A percentile compares a stretch with the other conserved stretches of the same genome.
These are phyloP conservation scores for Phoxinus phoxinus DNA, from an alignment of 2,113 vertebrate species.

Conservation along the genomic window DNA sequence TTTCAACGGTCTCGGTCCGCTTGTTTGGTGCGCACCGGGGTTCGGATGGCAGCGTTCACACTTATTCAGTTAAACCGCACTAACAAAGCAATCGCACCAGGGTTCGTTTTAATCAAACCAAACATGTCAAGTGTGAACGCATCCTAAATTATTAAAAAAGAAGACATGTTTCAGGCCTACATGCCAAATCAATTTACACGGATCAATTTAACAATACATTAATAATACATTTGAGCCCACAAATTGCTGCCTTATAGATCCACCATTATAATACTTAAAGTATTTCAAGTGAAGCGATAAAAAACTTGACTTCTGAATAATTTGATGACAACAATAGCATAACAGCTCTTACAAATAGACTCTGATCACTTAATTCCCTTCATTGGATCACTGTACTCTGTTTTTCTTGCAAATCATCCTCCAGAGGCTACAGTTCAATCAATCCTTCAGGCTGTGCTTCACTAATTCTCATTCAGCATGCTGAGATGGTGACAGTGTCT, in stretches of 20 bases:
- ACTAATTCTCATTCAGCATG: slow-evolving; percentile 19
- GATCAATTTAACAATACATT: not conserved
- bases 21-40: too few relatives aligned
- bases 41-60: too few relatives aligned
- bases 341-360: slow-evolving; percentile 55
- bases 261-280: not conserved
- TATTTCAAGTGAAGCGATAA: not conserved
- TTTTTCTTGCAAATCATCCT: slow-evolving; percentile 28
- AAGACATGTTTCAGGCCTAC: too few relatives aligned
- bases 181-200: not conserved
- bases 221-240: not conserved
- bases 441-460: slow-evolving; percentile 34
- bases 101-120: too few relatives aligned
- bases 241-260: not conserved
- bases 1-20: too few relatives aligned
- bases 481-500: slow-evolving; percentile 17
- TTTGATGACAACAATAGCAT: slow-evolving; percentile 34
- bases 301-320: not conserved
- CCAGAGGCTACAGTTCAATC: slow-evolving; percentile 25
- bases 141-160: too few relatives aligned
- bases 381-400: slow-evolving; percentile 40
- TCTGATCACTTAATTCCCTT: slow-evolving; percentile 54
- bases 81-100: too few relatives aligned
- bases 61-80: too few relatives aligned
- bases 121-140: too few relatives aligned